Evolutionary conservation across 1,140 invertebrate genomes (phyloP), one percentile per base, ranked within the genome.

Genomic region (Bursaphelenchus mucronatus): DNA sequence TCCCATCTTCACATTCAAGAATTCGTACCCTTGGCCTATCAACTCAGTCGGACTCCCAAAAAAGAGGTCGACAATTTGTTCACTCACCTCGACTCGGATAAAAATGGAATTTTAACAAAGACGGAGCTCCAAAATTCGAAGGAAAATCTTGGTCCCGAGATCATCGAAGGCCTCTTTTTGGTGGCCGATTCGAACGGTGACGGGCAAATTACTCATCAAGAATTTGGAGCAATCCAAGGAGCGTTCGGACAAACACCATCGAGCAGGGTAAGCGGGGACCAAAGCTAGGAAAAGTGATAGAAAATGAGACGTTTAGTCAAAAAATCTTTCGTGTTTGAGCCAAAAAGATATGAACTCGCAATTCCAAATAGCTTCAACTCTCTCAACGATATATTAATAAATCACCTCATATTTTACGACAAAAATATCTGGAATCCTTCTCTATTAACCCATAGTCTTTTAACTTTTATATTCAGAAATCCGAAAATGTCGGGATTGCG

Each of bases 111-210:
- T 41, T 43, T 63, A 6, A 63, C 61, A 9, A 55, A 8, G 13
- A 63, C 17, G 0, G 61, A 63, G 30, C 11, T 63, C 10, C 57
- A 63, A 39, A n/a, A 63, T 43, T 13, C 61, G 7, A 19, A 61
- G 15, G 55, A 63, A 13, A 64, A 64, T 11, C 7, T 63, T 3
- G 55, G 55, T n/a, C n/a, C 62, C 10, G 61, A 63, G 30, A 63
- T 63, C 30, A 65, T 63, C 55, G 39, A 63, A 61, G 61, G 61
- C 13, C 55, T 63, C 59, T 63, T 63, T 30, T n/a, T 13, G 13
- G 61, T 63, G n/a, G 61, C 61, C 19, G 61, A 63, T 30, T 15
- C 58, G 10, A 65, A 63, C 58, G 11, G n/a, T 3, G 61, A 63
- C 30, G 59, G 56, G 10, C 15, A 40, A 17, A 63, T 63, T 45